Base-by-base conservation (phyloP, 2,797 vertebrate genomes). In the Lacerta agilis region DNA sequence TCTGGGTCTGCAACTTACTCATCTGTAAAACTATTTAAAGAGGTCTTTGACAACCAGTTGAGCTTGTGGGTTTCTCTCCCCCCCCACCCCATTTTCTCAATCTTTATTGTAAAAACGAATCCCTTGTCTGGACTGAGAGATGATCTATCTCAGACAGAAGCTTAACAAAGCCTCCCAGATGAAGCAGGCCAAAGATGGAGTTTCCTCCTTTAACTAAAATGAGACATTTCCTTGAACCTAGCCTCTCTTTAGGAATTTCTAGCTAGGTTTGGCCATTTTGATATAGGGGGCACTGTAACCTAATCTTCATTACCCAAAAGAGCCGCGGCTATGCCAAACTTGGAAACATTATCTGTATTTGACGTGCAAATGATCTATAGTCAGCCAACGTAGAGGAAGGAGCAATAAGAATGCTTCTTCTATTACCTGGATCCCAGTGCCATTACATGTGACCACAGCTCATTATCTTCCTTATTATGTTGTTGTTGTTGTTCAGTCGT, bases 391-490 rank as follows among this genome's bases (percentile, higher is more conserved):
- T 83, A 79, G 85, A 71, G 27, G 27, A 95, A 92, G 69, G 38
- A 90, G 84, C 49, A 67, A 66, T 36, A 91, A 94, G 88, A 95
- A 95, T 89, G 81, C 45, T 0, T 89, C 86, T 83, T 94, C 91
- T 96, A 88, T 95, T 94, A 91, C 79, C 83, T 91, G 67, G 83
- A 61, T 90, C 77, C 88, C 87, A 49, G 76, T 69, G 13, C 93
- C 93, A 88, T 94, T 93, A 94, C 0, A 33, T 41, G 64, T 91
- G 90, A 96, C 90, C 88, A 89, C 79, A 36, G 78, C 84, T 93
- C 87, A 94, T 95, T 96, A 94, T 87, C 61, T 90, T 85, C 72
- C 83, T 81, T 80, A 55, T 55, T 55, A 5, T 94, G n/a, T n/a
- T n/a, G n/a, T n/a, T n/a, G n/a, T n/a, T n/a, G n/a, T n/a, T n/a